phyloP scores from a whole-genome alignment of 2,113 vertebrate species.

The Rallus limicola region DNA sequence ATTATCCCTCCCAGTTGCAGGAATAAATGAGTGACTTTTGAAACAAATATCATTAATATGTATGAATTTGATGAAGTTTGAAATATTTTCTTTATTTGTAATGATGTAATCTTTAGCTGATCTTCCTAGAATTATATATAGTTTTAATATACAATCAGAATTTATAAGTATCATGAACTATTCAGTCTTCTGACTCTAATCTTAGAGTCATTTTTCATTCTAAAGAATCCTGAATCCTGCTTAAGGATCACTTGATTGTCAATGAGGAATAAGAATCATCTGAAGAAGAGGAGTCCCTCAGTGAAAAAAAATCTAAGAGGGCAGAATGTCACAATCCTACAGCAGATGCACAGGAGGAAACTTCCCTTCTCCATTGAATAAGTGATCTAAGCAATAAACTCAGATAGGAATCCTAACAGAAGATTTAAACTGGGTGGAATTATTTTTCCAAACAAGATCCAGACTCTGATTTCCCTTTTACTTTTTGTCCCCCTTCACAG shows the following conservation, averaged over 20 bases:
- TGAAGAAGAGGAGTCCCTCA: rapidly evolving
- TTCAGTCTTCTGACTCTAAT: neutral
- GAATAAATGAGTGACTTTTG: neutral
- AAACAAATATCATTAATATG: neutral
- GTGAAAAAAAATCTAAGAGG: neutral
- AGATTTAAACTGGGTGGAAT: neutral
- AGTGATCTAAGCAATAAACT: neutral
- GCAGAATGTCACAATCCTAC: neutral
- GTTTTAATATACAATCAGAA: neutral
- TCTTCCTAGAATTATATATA: neutral
- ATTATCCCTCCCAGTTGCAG: neutral
- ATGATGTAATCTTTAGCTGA: neutral
- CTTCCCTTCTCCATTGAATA: neutral
- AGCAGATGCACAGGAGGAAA: neutral
- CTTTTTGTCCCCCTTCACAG: neutral
- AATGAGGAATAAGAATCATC: neutral
- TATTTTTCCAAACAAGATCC: neutral
- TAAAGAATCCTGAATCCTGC: neutral
- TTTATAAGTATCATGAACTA: neutral
- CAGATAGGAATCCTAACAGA: neutral
- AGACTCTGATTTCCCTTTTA: neutral
- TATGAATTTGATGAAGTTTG: neutral
- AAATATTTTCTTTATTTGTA: neutral
- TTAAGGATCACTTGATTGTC: neutral
- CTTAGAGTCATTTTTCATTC: neutral